These are phyloP conservation scores for Anguilla obscura DNA, from an alignment of 2,797 vertebrate genomes.

Conservation along the genomic window DNA sequence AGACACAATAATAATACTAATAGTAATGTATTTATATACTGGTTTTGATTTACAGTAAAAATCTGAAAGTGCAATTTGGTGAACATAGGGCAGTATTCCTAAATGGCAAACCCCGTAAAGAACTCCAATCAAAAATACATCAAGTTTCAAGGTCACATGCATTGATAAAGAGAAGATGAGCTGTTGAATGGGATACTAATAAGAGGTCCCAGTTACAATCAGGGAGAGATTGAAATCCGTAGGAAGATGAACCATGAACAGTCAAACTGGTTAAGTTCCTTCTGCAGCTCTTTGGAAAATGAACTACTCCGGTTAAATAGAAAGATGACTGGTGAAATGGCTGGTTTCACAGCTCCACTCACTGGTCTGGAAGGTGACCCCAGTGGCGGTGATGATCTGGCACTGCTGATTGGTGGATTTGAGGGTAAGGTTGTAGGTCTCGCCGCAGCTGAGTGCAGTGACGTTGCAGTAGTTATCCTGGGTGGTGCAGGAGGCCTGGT, in stretches of 20 bases:
- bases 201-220: background rate
- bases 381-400: slow-evolving; percentile 36
- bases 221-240: background rate
- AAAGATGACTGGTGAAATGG: background rate
- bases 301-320: background rate
- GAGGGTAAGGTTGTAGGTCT: slow-evolving; percentile 64
- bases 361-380: slow-evolving; percentile 65
- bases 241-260: background rate
- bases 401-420: slow-evolving; percentile 55
- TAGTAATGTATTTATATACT: background rate
- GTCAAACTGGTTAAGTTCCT: background rate
- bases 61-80: background rate
- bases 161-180: slow-evolving; percentile 5
- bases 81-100: background rate
- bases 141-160: slow-evolving; percentile 58
- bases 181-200: background rate
- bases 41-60: background rate
- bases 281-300: background rate
- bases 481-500: slow-evolving; percentile 53
- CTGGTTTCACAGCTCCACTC: slow-evolving; percentile 48
- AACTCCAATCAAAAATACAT: slow-evolving; percentile 42
- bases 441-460: slow-evolving; percentile 63
- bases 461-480: slow-evolving; percentile 56
- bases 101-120: slow-evolving; percentile 49
- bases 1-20: background rate